Conservation (phyloP, 1,140 invertebrate species). For the Nixonia krombeini region DNA sequence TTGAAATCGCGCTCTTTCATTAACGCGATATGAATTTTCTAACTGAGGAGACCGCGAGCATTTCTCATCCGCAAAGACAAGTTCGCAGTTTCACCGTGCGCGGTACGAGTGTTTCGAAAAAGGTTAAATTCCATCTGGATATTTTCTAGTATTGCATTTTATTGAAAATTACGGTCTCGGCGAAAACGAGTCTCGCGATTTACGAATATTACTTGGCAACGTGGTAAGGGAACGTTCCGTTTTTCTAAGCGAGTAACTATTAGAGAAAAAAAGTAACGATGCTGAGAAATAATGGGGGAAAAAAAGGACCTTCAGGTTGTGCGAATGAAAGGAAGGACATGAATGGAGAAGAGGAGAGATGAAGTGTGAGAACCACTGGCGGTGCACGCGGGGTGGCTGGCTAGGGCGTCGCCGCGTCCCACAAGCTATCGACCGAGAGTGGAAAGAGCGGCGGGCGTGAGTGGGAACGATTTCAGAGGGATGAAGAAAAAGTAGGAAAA, state of each 20-base stretch:
- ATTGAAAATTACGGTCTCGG: too few species aligned
- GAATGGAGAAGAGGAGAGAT: constrained; percentile 25
- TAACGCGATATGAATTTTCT: constrained; percentile 45
- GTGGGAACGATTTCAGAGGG: constrained; percentile 41
- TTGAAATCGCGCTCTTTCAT: constrained; percentile 43
- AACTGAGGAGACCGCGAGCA: constrained; percentile 11
- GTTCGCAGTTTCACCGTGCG: constrained; percentile 6
- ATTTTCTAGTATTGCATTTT: too few species aligned
- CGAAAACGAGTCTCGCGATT: too few species aligned
- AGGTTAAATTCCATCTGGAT: too few species aligned
- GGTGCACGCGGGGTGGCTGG: constrained; percentile 58
- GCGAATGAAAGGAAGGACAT: too few species aligned
- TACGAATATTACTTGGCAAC: too few species aligned
- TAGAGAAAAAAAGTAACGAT: too few species aligned
- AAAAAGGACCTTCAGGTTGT: too few species aligned
- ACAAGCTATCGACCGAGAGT: constrained; percentile 71
- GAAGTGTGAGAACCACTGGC: constrained; percentile 67
- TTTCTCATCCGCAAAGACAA: constrained; percentile 23
- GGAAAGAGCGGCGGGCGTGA: too few species aligned
- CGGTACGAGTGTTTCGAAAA: too few species aligned
- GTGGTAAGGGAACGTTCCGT: too few species aligned
- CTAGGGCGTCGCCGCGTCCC: constrained; percentile 71
- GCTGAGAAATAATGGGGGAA: not conserved
- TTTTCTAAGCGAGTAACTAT: too few species aligned
- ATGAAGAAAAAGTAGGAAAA: constrained; percentile 40